Evolutionary conservation across 2,113 vertebrate genomes (phyloP).

Genomic region (Rissa tridactyla): DNA sequence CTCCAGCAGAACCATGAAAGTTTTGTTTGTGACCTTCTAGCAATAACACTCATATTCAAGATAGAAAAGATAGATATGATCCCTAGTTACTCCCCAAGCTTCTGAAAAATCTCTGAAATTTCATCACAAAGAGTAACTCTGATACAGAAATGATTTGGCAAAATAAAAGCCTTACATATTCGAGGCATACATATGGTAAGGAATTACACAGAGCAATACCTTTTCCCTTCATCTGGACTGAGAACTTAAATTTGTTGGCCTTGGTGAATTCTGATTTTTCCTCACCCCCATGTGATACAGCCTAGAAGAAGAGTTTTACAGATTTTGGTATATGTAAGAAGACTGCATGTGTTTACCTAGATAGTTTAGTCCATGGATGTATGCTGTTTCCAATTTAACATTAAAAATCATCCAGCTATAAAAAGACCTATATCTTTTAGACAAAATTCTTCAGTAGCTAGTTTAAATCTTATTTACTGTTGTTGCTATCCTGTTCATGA

Average conservation of each 20-base stretch:
- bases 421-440: not conserved
- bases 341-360: not conserved
- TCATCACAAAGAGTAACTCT: not conserved
- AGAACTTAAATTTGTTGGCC: not conserved
- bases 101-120: conserved; percentile 4
- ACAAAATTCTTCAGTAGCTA: not conserved
- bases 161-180: not conserved
- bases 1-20: not conserved
- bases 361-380: not conserved
- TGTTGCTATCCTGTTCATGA: conserved; percentile 6
- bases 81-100: not conserved
- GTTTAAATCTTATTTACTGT: conserved; percentile 52
- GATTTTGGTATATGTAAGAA: not conserved
- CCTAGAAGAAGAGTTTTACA: not conserved
- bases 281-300: not conserved
- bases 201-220: not conserved
- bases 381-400: not conserved
- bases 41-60: not conserved
- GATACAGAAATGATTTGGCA: not conserved
- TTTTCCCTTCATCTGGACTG: not conserved
- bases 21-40: not conserved
- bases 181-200: not conserved
- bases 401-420: conserved; percentile 5
- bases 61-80: not conserved
- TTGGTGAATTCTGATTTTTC: not conserved